Evolutionary conservation across 2,888 invertebrate species (phyloP), one percentile per base, ranked within the genome.

Genomic region (Argyresthia albistria): DNA sequence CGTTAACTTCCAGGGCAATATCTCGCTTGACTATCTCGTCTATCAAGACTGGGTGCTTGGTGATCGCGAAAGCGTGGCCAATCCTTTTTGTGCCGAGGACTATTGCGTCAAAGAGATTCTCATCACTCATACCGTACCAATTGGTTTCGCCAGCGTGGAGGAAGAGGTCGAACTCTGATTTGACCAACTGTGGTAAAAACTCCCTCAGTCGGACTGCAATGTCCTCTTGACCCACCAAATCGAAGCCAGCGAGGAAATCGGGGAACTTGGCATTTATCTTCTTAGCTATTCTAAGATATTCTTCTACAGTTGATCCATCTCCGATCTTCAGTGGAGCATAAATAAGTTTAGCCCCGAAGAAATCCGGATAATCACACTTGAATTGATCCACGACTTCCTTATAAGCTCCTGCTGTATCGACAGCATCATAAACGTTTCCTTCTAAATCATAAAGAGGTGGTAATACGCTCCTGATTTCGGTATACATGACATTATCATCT

Each of bases 91-190:
- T 82, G 42, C 93, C 92, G 16, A 95, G 73, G 8, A 93, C 73
- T 15, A 95, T 79, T 0, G 94, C 95, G 63, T 95, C 95, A 39
- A 93, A 73, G 48, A 95, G 66, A 73, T 95, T 95, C 59, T 92
- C 90, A 66, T 95, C 95, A 0, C 91, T 89, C 0, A 75, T 69
- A 7, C 91, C 93, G 63, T 88, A 89, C 93, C 93, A 93, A 64
- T 93, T 92, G 0, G 95, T 95, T 78, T 95, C 95, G 0, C 94
- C 95, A 0, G 95, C 93, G 65, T 95, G 95, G 58, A 95, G 93
- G 64, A 91, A 94, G 61, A 91, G 92, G 52, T 91, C 86, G 6
- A 94, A 71, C 4, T 88, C 71, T 0, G 87, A 70, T 0, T 86
- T 73, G 12, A 88, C 69, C 6, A 95, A 64, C 57, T 89, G 78